A percentile compares a stretch with the other conserved stretches of the same genome.
These are phyloP conservation scores for Indicator maculatus DNA, from an alignment of 2,113 vertebrate genomes.

Conservation along the genomic window DNA sequence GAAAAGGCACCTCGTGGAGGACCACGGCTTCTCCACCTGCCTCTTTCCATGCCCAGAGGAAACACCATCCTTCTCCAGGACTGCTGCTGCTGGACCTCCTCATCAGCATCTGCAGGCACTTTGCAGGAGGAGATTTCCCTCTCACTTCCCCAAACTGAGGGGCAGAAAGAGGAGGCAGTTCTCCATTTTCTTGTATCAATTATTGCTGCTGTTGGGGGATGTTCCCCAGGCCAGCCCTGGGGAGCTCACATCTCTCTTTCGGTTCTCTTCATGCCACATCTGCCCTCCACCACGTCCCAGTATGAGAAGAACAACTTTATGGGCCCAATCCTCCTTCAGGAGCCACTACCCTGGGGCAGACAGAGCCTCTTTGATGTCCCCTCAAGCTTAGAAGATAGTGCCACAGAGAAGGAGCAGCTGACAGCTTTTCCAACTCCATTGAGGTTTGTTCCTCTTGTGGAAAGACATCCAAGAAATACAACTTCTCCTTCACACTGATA, in stretches of 20 bases:
- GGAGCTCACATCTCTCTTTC: not conserved
- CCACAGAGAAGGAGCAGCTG: not conserved
- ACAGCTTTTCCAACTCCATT: not conserved
- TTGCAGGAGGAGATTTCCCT: not conserved
- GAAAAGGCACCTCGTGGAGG: not conserved
- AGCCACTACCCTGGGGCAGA: not conserved
- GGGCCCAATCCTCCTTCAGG: not conserved
- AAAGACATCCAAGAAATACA: not conserved
- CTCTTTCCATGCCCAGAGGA: not conserved
- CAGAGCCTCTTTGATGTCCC: accelerated
- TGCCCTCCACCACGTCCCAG: not conserved
- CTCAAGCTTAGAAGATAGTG: not conserved
- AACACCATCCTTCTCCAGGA: not conserved
- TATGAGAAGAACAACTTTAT: accelerated
- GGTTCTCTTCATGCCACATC: not conserved
- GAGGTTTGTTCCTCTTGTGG: not conserved
- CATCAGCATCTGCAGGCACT: not conserved
- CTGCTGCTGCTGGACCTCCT: not conserved
- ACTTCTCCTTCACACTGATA: not conserved
- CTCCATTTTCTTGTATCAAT: not conserved
- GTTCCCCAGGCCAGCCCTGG: not conserved
- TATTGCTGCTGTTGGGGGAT: not conserved
- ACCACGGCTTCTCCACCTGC: accelerated
- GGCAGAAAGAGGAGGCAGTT: not conserved
- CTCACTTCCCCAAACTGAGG: constrained; percentile 21